Percentiles rank a stretch among this genome's conserved stretches.
These are phyloP conservation scores for Mionectes macconnelli DNA, from an alignment of 2,113 vertebrate species.

Conservation along the genomic window DNA sequence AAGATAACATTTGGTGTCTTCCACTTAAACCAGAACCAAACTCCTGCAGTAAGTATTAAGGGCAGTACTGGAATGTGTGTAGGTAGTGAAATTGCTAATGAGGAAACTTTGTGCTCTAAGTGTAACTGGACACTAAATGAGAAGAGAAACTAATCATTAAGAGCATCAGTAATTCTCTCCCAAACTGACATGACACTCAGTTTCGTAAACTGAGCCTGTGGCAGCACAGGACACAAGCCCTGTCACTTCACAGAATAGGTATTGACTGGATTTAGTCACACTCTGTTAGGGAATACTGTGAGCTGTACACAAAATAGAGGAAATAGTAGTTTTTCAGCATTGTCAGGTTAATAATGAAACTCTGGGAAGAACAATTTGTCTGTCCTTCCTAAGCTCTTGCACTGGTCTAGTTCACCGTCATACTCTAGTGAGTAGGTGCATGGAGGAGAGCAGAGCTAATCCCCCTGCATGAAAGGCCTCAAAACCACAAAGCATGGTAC, in stretches of 20 bases:
- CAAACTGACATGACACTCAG: background rate
- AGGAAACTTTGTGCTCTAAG: constrained; percentile 35
- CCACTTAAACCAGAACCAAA: background rate
- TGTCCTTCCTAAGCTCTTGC: background rate
- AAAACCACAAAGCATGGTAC: background rate
- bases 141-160: constrained; percentile 29
- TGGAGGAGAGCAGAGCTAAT: background rate
- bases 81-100: background rate
- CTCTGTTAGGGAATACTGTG: background rate
- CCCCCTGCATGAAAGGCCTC: background rate
- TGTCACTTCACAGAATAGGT: background rate
- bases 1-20: background rate
- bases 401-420: background rate
- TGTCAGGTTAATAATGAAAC: background rate
- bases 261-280: background rate
- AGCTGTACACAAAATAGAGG: background rate
- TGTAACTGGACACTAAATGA: constrained; percentile 40
- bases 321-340: background rate
- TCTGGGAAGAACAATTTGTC: background rate
- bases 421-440: background rate
- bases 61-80: background rate
- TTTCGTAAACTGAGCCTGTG: constrained; percentile 19
- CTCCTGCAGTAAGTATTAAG: background rate
- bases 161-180: background rate
- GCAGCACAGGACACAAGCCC: background rate